These are phyloP conservation scores for Amphiduros pacificus DNA, from an alignment of 2,888 invertebrate genomes.

Conservation along the genomic window DNA sequence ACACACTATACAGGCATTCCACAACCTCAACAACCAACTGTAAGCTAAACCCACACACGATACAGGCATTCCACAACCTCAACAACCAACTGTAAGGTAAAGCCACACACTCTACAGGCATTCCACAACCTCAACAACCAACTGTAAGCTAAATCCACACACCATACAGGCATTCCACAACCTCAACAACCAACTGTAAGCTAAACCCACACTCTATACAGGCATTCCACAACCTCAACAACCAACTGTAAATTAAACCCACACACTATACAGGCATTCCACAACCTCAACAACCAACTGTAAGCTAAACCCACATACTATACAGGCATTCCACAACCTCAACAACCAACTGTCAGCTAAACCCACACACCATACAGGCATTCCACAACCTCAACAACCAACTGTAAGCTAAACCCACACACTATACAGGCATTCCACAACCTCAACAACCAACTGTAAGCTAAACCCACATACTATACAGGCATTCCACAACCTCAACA, in stretches of 20 bases:
- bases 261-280: not conserved
- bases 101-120: not conserved
- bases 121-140: not conserved
- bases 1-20: not conserved
- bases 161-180: not conserved
- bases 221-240: not conserved
- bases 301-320: too few relatives aligned
- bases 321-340: not conserved
- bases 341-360: not conserved
- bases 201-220: too few relatives aligned
- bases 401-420: too few relatives aligned
- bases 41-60: too few relatives aligned
- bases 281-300: not conserved
- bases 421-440: not conserved
- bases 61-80: not conserved
- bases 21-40: not conserved
- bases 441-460: not conserved
- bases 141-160: conserved; percentile 1
- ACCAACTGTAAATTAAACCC: too few relatives aligned
- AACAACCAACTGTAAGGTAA: not conserved
- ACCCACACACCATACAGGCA: not conserved
- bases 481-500: not conserved
- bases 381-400: not conserved
- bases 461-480: too few relatives aligned
- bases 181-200: not conserved